Evolutionary conservation across 64 coral and sea anemone species (phyloP).

Genomic region (Dendrophyllia cribrosa): DNA sequence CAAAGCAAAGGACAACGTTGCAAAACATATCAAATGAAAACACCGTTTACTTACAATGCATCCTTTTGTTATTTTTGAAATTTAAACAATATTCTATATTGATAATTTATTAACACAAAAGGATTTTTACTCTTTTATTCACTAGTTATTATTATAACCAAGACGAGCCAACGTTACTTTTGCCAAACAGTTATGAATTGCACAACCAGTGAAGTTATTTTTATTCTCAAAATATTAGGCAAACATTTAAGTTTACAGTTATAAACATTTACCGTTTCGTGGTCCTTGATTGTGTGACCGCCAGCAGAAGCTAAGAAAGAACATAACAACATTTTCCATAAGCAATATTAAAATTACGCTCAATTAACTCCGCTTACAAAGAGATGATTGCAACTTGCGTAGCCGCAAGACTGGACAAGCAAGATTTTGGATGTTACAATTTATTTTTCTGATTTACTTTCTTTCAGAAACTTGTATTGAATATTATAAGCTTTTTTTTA

Average conservation of each 20-base stretch:
- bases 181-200: not conserved
- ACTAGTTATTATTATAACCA: not conserved
- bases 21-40: no score
- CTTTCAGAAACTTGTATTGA: no score
- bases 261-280: constrained; percentile 87
- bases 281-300: constrained; percentile 88
- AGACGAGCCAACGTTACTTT: not conserved
- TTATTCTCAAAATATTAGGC: not conserved
- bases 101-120: not conserved
- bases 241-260: not conserved
- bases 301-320: constrained; percentile 67
- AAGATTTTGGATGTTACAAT: not conserved
- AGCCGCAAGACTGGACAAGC: not conserved
- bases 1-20: no score
- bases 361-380: not conserved
- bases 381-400: not conserved
- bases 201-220: not conserved
- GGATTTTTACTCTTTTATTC: not conserved
- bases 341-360: not conserved
- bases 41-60: no score
- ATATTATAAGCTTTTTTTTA: no score
- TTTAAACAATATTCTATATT: no score
- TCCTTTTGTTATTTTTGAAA: no score
- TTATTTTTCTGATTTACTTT: no score
- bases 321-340: not conserved